Percentiles rank a stretch among this genome's conserved stretches.
These are phyloP conservation scores for Cryptocephalus primarius DNA, from an alignment of 2,888 invertebrate genomes.

Conservation along the genomic window DNA sequence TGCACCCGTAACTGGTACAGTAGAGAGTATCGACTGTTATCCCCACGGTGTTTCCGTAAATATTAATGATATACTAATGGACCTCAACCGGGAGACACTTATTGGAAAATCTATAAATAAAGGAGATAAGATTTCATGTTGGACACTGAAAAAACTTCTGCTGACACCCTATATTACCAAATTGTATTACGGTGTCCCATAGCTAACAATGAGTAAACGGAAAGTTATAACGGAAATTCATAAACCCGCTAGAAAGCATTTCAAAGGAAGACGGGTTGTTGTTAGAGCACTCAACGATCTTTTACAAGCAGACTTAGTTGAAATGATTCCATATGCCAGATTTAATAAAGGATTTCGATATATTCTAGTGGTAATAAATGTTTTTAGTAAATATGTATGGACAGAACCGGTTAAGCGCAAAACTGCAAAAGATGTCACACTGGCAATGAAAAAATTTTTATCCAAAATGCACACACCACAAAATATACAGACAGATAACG, in stretches of 20 bases:
- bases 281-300: conserved; percentile 31
- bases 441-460: conserved; percentile 10
- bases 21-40: no score
- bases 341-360: conserved; percentile 26
- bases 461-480: neutral
- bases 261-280: conserved; percentile 24
- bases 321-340: conserved; percentile 22
- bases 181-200: no score
- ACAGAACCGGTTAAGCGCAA: conserved; percentile 27
- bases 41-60: no score
- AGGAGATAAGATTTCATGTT: no score
- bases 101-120: no score
- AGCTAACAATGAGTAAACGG: no score
- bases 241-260: conserved; percentile 28
- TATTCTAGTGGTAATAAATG: conserved; percentile 30
- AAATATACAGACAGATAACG: conserved; percentile 9
- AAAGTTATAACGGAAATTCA: conserved; percentile 25
- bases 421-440: conserved; percentile 19
- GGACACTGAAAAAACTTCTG: no score
- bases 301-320: conserved; percentile 36
- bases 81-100: no score
- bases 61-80: no score
- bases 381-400: conserved; percentile 33
- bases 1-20: no score
- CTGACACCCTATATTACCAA: no score